Base-by-base conservation (phyloP, 2,888 invertebrate genomes). In the Lypha dubia region DNA sequence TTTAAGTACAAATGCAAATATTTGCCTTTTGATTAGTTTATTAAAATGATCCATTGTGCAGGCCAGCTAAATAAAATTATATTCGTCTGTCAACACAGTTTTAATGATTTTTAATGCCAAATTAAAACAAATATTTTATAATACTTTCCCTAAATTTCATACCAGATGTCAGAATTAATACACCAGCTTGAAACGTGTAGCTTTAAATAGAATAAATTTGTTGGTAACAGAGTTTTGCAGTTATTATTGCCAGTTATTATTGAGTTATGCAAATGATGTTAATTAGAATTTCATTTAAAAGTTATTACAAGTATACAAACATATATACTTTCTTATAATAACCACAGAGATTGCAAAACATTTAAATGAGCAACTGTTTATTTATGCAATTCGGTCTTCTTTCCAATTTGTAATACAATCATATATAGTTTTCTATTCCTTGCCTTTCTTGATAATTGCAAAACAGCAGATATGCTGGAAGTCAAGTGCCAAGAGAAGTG, bases 231-330 rank as follows among this genome's bases (percentile, higher is more conserved):
- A 63, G 35, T 38, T 11, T 71, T 67, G 35, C 38, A 58, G n/a
- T 68, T 77, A 74, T 81, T 84, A 77, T 68, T 81, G 75, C 73
- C 73, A 58, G 77, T n/a, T n/a, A n/a, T n/a, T n/a, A 56, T 60
- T 84, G 81, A 81, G 81, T 84, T 81, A 84, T 84, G 84, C 77
- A 84, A 84, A 84, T 84, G 84, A 84, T 81, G 84, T 84, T 84
- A 84, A 84, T 84, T 84, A 84, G 81, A 79, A 81, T 63, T 74
- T 79, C 44, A 74, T 73, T 79, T 65, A 41, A 53, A 38, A 35
- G 6, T 63, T 28, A 53, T 41, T 24, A 22, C 49, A 63, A 28
- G 65, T 17, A 65, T 46, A 32, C 67, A 38, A 35, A 62, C n/a
- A 49, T 17, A 74, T n/a, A 22, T 20, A 46, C 22, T 11, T 44